Percentiles rank a stretch among this genome's conserved stretches.
Conservation (phyloP, 2,113 vertebrate species). For the Numenius arquata region DNA sequence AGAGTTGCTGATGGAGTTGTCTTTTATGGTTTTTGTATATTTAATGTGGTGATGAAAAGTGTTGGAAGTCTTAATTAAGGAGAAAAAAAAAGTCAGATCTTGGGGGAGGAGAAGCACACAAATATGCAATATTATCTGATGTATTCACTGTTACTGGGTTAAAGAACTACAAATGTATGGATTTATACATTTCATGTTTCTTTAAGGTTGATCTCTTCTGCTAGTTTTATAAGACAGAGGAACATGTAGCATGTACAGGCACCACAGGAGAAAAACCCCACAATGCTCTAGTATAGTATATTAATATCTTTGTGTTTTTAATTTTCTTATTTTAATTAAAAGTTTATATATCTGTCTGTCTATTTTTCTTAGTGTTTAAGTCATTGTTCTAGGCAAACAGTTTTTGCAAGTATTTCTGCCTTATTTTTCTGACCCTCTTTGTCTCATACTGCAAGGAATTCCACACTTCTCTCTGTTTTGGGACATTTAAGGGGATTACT, state of each 20-base stretch:
- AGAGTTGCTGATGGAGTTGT: conserved; percentile 10
- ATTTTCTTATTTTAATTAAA: background rate
- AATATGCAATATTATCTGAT: background rate
- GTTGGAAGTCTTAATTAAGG: background rate
- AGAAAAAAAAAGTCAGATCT: background rate
- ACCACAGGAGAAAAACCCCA: background rate
- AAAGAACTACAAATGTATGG: background rate
- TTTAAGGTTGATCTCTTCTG: background rate
- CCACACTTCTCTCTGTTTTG: background rate
- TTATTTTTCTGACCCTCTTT: background rate
- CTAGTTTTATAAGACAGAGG: background rate
- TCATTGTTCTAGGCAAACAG: background rate
- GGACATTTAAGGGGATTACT: background rate
- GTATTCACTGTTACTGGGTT: background rate
- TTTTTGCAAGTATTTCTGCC: background rate
- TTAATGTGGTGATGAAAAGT: conserved; percentile 22
- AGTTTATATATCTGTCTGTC: background rate
- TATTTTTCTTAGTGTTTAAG: background rate
- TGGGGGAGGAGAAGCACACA: background rate
- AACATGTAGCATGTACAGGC: background rate
- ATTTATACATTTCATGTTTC: background rate
- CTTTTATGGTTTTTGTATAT: background rate
- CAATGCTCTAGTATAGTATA: background rate
- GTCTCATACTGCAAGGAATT: background rate
- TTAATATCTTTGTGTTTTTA: background rate